phyloP scores from a whole-genome alignment of 2,113 vertebrate genomes.

The Sisor rabdophorus region DNA sequence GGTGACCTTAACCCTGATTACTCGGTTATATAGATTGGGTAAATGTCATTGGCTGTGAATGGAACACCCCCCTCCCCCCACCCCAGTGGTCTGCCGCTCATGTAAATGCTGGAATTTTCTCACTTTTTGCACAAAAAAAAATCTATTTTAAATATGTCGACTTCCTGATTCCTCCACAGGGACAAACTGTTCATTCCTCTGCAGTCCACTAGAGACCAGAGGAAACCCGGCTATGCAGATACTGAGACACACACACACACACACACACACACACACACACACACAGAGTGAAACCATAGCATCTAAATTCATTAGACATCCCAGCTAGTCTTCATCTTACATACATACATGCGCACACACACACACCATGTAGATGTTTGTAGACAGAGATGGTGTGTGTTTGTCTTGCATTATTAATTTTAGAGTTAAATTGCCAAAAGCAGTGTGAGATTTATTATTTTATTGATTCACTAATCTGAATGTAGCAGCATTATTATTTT shows the following conservation, averaged over 20 bases:
- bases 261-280: no score
- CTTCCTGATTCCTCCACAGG: constrained; percentile 65
- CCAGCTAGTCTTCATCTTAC: no score
- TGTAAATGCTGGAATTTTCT: constrained; percentile 43
- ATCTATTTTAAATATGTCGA: constrained; percentile 49
- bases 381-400: neutral
- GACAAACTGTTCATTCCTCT: constrained; percentile 44
- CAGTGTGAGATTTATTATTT: neutral
- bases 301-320: constrained; percentile 7
- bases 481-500: constrained; percentile 16
- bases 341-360: no score
- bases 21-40: no score
- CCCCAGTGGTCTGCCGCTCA: constrained; percentile 18
- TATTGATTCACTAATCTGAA: neutral
- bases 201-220: constrained; percentile 14
- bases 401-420: neutral
- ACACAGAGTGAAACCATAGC: neutral
- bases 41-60: no score
- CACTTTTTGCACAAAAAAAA: constrained; percentile 52
- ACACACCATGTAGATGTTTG: no score
- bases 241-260: no score
- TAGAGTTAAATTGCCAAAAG: neutral
- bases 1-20: no score
- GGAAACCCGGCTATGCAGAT: constrained; percentile 67
- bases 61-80: no score